These are phyloP conservation scores for Argya squamiceps DNA, from an alignment of 2,797 vertebrate genomes.

Conservation along the genomic window DNA sequence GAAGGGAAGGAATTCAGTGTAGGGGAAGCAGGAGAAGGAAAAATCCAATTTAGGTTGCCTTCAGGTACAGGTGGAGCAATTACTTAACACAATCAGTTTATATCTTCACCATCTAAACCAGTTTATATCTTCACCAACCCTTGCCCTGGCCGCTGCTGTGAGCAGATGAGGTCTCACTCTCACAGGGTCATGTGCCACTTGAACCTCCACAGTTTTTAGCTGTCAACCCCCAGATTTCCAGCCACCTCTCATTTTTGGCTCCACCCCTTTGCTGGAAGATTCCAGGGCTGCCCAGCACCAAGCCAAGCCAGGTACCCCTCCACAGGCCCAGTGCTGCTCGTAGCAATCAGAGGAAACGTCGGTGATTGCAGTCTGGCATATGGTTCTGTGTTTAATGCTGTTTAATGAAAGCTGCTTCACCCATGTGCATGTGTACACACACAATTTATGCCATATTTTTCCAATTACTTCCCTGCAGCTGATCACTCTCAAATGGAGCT, in stretches of 20 bases:
- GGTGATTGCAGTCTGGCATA: neutral
- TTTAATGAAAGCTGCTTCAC: neutral
- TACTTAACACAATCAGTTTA: neutral
- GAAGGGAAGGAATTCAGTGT: neutral
- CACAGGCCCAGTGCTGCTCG: neutral
- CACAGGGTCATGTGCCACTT: neutral
- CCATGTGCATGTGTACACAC: neutral
- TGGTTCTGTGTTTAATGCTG: neutral
- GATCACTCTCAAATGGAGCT: neutral
- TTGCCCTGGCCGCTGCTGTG: neutral
- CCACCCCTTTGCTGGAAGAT: neutral
- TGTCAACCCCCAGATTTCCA: neutral
- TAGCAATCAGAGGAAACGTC: neutral
- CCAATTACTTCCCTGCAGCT: constrained; percentile 5
- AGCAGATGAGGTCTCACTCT: neutral
- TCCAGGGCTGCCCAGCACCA: fast-evolving
- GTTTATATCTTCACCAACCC: neutral
- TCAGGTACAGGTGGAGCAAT: neutral
- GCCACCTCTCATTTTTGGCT: neutral
- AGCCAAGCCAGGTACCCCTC: neutral
- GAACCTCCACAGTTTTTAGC: neutral
- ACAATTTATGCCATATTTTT: neutral
- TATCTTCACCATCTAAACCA: neutral
- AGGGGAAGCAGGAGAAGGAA: neutral
- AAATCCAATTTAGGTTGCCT: neutral